Conservation (phyloP, 2,113 vertebrate species). For the Alethe diademata region DNA sequence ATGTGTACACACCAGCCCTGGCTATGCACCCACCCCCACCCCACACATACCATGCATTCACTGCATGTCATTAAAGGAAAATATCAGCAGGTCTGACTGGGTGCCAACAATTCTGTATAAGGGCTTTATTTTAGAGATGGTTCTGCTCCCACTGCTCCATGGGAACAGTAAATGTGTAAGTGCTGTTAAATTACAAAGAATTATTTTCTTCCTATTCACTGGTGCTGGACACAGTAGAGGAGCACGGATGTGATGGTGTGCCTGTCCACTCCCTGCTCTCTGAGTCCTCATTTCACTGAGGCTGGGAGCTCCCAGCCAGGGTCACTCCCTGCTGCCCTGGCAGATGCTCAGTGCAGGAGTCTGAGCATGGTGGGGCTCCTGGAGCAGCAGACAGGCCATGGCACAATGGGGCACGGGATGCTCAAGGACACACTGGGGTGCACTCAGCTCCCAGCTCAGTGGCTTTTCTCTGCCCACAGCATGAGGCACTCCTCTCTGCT, state of each 20-base stretch:
- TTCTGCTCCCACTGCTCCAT: neutral
- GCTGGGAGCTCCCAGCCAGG: neutral
- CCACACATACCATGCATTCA: neutral
- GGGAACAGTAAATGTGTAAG: neutral
- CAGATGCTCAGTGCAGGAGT: neutral
- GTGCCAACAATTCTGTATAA: neutral
- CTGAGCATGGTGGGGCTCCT: rapidly evolving
- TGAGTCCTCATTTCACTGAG: neutral
- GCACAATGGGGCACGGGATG: rapidly evolving
- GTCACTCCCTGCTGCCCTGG: neutral
- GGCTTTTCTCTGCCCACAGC: neutral
- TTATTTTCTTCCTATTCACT: neutral
- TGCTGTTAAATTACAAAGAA: neutral
- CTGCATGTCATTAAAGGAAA: neutral
- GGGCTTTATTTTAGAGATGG: neutral
- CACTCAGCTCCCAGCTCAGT: neutral
- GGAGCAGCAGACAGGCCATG: neutral
- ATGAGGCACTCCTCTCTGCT: neutral
- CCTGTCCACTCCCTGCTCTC: neutral
- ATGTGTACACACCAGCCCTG: neutral
- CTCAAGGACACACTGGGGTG: neutral
- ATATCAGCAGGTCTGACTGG: neutral
- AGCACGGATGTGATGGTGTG: rapidly evolving
- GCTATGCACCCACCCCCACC: neutral
- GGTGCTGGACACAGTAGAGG: neutral